phyloP scores from a whole-genome alignment of 2,888 invertebrate species.

The Aspidiotus destructor region DNA sequence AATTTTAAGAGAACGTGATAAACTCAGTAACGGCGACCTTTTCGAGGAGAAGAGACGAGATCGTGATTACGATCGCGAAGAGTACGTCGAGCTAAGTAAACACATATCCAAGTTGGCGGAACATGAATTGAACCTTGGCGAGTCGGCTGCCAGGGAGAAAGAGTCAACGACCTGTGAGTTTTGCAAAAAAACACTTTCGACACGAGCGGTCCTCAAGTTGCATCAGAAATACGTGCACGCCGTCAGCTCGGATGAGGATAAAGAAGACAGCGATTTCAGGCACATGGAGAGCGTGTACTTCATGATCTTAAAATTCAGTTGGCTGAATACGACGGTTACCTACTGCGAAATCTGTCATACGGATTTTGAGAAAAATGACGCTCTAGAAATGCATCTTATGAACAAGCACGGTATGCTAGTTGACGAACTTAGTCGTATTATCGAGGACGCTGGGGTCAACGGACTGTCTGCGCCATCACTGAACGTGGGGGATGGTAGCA shows the following conservation, averaged over 20 bases:
- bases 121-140: neutral
- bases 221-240: slow-evolving; percentile 26
- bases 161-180: slow-evolving; percentile 1
- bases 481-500: slow-evolving; percentile 37
- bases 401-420: slow-evolving; percentile 37
- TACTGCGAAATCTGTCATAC: slow-evolving; percentile 19
- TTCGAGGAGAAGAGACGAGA: neutral
- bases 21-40: neutral
- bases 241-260: slow-evolving; percentile 10
- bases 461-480: slow-evolving; percentile 27
- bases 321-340: slow-evolving; percentile 20
- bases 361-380: slow-evolving; percentile 23
- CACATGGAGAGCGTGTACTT: slow-evolving; percentile 23
- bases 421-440: slow-evolving; percentile 25
- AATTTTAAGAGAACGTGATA: slow-evolving; percentile 1
- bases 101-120: slow-evolving; percentile 12
- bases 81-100: too few species aligned
- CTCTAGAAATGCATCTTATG: slow-evolving; percentile 29
- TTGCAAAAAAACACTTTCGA: slow-evolving; percentile 6
- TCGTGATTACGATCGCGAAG: neutral
- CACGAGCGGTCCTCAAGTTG: slow-evolving; percentile 11
- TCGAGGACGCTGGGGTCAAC: slow-evolving; percentile 28
- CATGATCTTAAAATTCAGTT: slow-evolving; percentile 25
- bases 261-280: slow-evolving; percentile 16
- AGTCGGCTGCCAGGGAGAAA: neutral